Conservation (phyloP, 2,113 vertebrate species). For the Chionodraco myersi region DNA sequence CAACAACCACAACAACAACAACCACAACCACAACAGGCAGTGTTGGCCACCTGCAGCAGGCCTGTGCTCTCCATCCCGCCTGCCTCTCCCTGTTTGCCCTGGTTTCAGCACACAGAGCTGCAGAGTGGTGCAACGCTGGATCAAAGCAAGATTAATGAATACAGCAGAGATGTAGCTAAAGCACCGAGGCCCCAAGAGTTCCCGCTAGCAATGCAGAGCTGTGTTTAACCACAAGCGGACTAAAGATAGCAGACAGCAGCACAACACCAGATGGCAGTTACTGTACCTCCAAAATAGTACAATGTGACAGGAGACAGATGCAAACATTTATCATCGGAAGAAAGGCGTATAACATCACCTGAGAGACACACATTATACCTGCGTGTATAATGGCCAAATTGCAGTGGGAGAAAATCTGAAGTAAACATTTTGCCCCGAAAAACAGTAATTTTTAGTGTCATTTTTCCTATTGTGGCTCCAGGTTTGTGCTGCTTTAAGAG, state of each 20-base stretch:
- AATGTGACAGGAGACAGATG: conserved; percentile 13
- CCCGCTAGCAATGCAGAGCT: conserved; percentile 45
- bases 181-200: conserved; percentile 45
- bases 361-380: neutral
- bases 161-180: conserved; percentile 57
- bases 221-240: conserved; percentile 54
- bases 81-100: conserved; percentile 46
- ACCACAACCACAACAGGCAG: conserved; percentile 21
- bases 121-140: conserved; percentile 58
- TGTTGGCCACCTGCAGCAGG: conserved; percentile 62
- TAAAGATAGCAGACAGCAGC: conserved; percentile 51
- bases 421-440: neutral
- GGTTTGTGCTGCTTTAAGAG: conserved; percentile 20
- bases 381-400: neutral
- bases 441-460: no score
- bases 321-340: neutral
- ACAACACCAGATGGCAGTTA: conserved; percentile 11
- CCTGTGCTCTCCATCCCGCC: conserved; percentile 19
- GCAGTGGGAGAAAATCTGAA: conserved; percentile 10
- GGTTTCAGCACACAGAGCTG: conserved; percentile 55
- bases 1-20: conserved; percentile 15
- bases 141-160: conserved; percentile 72
- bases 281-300: neutral
- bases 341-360: neutral
- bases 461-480: neutral